Base-by-base conservation (phyloP, 2,888 invertebrate genomes). In the Perizoma flavofasciatum region DNA sequence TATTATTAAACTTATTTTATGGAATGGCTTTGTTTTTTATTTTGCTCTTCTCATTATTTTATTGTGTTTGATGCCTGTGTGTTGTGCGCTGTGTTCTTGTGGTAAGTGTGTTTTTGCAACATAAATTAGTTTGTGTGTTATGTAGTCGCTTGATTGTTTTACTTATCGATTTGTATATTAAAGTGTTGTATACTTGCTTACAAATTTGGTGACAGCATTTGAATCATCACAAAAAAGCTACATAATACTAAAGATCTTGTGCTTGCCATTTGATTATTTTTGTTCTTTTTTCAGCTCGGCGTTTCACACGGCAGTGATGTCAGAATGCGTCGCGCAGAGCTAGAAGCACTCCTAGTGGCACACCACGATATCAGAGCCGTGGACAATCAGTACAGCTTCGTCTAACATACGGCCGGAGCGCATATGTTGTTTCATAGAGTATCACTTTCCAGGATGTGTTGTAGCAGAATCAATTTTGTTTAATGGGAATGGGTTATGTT, bases 221-320 rank as follows among this genome's bases (percentile, higher is more conserved):
- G 4, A 22, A 22, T 22, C 22, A 22, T 22, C 22, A 22, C 22
- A 22, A 22, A 22, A 22, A 22, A 22, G n/a, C n/a, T n/a, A n/a
- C n/a, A n/a, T n/a, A n/a, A n/a, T n/a, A 22, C 22, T 1, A 22
- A 22, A 22, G 22, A 22, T 3, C 22, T 22, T 22, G 22, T 22
- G 1, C 22, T 22, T 22, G 22, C 22, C 22, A 22, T 37, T 5
- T 37, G 1, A 37, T 5, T 37, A 7, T 37, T 37, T 37, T 37
- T 48, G 40, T 54, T 47, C 44, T 58, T 40, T 56, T 71, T 59
- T 34, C 88, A 94, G 93, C 86, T 95, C 93, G 95, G 95, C 65
- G 94, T 96, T 69, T 95, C 95, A 0, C 95, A 95, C 81, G 96
- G 96, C 69, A 97, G 97, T 67, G 96, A 97, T 68, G 96, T 97